Evolutionary conservation across 2,888 invertebrate species (phyloP), one percentile per base, ranked within the genome.

Genomic region (Nowickia ferox): DNA sequence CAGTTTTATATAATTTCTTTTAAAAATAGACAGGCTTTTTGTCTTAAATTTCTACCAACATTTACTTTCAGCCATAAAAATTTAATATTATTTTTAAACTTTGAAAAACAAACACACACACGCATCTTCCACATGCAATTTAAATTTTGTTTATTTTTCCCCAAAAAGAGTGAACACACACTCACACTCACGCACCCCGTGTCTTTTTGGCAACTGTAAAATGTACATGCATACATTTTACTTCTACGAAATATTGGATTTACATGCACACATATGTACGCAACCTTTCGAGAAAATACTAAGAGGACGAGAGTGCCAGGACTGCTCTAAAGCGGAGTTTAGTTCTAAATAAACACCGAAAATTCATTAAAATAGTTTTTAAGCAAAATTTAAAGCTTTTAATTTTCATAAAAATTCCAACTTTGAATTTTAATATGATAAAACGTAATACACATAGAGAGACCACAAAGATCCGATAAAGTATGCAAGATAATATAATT

Each of bases 161-260:
- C 1, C 19, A 42, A 17, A 46, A 51, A 51, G 22, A 71, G 8
- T 17, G 1, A 55, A 30, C 4, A 19, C 13, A 63, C 11, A 44
- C 13, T 48, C 48, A 15, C 9, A 22, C n/a, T 53, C 55, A 66
- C 55, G 65, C 76, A 55, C 65, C 46, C n/a, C n/a, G 13, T 65
- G 44, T 76, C 53, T 76, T 76, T 48, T 65, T 66, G 76, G 65
- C 76, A 76, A 65, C 13, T 19, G 65, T 8, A 63, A 15, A 15
- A 15, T 13, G 22, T 63, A 38, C 30, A 19, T 55, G 19, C 17
- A 46, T 11, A 46, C 53, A 44, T 53, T 65, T 53, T 11, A 22
- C 63, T 11, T 42, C 30, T 9, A 63, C n/a, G 10, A 30, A 6
- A 51, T 48, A 30, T 65, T 19, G 13, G 17, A 53, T 42, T 63